Conservation (phyloP, 2,888 invertebrate genomes). For the Agonum fuliginosum region DNA sequence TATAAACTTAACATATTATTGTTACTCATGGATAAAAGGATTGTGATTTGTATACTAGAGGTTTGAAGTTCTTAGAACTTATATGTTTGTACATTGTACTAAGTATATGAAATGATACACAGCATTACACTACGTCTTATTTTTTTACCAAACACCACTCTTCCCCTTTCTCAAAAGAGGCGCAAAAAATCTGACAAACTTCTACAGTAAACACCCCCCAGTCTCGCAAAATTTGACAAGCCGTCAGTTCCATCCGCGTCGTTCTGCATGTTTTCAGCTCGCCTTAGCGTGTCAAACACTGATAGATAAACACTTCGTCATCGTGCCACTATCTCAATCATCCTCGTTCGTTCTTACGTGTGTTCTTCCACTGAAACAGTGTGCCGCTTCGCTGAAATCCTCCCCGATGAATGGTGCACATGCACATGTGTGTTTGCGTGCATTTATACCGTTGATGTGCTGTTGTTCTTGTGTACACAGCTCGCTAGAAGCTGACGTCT, state of each 20-base stretch:
- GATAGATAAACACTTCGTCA: constrained; percentile 35
- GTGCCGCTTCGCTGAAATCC: neutral
- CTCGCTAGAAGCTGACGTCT: neutral
- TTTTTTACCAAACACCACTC: neutral
- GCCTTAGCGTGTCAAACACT: constrained; percentile 36
- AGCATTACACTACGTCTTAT: too few relatives aligned
- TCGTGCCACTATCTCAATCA: neutral
- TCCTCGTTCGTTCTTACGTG: neutral
- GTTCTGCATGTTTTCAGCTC: constrained; percentile 1
- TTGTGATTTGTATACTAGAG: too few relatives aligned
- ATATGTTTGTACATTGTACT: too few relatives aligned
- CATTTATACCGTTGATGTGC: constrained; percentile 31
- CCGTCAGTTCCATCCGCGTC: constrained; percentile 16
- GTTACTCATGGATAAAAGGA: too few relatives aligned
- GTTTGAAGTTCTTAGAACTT: too few relatives aligned
- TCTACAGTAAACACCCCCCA: neutral
- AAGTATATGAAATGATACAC: too few relatives aligned
- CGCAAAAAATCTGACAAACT: constrained; percentile 8
- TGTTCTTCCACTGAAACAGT: neutral
- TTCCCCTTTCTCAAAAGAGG: neutral
- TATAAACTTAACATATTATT: too few relatives aligned
- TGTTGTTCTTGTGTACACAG: constrained; percentile 30
- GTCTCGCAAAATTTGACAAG: constrained; percentile 17
- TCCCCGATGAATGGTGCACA: neutral
- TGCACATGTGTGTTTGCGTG: constrained; percentile 37